Conservation (phyloP, 1,140 invertebrate species). For the Monochamus saltuarius region DNA sequence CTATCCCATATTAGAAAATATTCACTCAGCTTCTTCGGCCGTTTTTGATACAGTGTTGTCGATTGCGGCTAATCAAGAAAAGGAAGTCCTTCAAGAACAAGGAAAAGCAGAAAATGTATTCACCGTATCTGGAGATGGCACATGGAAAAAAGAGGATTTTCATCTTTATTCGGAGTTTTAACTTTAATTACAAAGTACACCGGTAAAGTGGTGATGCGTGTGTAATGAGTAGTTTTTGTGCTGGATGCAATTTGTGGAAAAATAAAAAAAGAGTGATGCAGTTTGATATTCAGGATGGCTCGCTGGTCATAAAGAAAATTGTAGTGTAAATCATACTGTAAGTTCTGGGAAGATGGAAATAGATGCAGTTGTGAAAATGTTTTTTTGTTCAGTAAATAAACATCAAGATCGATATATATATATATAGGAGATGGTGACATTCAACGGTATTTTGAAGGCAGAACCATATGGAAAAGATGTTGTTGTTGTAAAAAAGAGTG, state of each 20-base stretch:
- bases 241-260: conserved; percentile 29
- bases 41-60: conserved; percentile 8
- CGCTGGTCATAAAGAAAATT: conserved; percentile 29
- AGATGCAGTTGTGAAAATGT: conserved; percentile 37
- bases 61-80: conserved; percentile 5
- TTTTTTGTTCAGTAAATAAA: conserved; percentile 25
- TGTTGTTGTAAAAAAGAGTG: conserved; percentile 36
- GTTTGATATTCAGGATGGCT: conserved; percentile 30
- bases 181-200: conserved; percentile 35
- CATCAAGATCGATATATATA: conserved; percentile 32
- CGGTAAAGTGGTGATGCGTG: conserved; percentile 35
- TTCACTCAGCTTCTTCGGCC: conserved; percentile 12
- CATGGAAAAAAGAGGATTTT: conserved; percentile 40
- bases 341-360: conserved; percentile 40
- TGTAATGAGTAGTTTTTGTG: conserved; percentile 33
- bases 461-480: conserved; percentile 26
- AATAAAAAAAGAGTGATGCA: conserved; percentile 21
- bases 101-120: conserved; percentile 27
- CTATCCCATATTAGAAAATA: conserved; percentile 21
- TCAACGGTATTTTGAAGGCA: conserved; percentile 25
- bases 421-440: conserved; percentile 39
- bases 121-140: conserved; percentile 33
- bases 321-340: conserved; percentile 36
- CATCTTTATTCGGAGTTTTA: conserved; percentile 34
- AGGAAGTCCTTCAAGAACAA: conserved; percentile 16